Evolutionary conservation across 2,113 vertebrate species (phyloP).

Genomic region (Centropristis striata): DNA sequence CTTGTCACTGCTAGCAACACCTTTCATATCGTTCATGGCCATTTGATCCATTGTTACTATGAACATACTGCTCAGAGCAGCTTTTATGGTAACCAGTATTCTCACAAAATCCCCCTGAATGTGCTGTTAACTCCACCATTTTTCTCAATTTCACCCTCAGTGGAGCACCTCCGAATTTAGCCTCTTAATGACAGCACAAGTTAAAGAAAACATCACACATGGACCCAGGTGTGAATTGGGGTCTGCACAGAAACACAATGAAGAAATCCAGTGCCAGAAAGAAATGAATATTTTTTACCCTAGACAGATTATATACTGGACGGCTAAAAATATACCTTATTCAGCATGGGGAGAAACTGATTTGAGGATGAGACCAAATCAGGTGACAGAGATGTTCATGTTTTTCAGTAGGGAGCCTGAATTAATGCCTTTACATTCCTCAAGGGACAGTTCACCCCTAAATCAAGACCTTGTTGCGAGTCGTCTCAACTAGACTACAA

Average conservation of each 20-base stretch:
- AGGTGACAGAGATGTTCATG: background rate
- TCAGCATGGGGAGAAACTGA: background rate
- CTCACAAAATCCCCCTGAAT: constrained; percentile 9
- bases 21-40: background rate
- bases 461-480: too few species aligned
- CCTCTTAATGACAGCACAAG: constrained; percentile 25
- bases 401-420: background rate
- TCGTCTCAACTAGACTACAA: too few species aligned
- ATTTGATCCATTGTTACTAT: constrained; percentile 2
- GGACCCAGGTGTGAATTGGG: background rate
- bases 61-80: background rate
- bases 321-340: background rate
- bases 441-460: too few species aligned
- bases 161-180: constrained; percentile 33
- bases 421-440: background rate
- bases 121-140: background rate
- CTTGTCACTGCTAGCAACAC: background rate
- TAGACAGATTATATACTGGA: background rate
- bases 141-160: constrained; percentile 3
- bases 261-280: background rate
- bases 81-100: background rate
- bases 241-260: background rate
- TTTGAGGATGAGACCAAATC: background rate
- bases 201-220: constrained; percentile 19
- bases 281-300: background rate